Evolutionary conservation across 2,888 invertebrate genomes (phyloP).

Genomic region (Idaea dimidiata): DNA sequence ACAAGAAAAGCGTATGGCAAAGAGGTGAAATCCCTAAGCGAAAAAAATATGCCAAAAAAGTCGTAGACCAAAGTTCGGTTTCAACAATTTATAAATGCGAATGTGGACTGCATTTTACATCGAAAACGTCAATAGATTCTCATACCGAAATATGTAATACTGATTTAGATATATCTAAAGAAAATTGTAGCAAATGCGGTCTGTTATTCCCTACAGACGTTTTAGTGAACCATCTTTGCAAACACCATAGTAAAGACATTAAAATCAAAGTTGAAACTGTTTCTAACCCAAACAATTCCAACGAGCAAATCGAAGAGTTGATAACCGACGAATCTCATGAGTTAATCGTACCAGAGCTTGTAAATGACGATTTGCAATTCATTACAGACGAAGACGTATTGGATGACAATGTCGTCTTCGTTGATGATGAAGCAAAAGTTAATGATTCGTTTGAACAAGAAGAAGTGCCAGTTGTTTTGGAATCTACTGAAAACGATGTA

Average conservation of each 20-base stretch:
- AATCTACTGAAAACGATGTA: background rate
- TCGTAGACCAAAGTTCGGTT: background rate
- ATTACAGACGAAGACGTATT: too few species aligned
- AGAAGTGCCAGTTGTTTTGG: slow-evolving; percentile 5
- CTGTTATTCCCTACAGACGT: slow-evolving; percentile 39
- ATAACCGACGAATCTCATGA: too few species aligned
- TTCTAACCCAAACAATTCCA: background rate
- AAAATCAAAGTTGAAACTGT: slow-evolving; percentile 15
- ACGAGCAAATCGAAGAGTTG: background rate
- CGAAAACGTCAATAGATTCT: slow-evolving; percentile 30
- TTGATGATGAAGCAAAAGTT: too few species aligned
- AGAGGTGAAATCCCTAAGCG: background rate
- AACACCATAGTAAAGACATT: slow-evolving; percentile 39
- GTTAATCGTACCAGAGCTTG: too few species aligned
- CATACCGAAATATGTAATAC: slow-evolving; percentile 33
- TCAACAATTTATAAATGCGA: slow-evolving; percentile 36
- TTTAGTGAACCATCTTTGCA: slow-evolving; percentile 41
- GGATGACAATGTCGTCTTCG: too few species aligned
- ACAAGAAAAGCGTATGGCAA: background rate
- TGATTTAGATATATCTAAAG: slow-evolving; percentile 26
- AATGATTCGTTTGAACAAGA: background rate
- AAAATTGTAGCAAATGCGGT: slow-evolving; percentile 44
- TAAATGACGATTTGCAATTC: too few species aligned
- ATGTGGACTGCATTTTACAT: slow-evolving; percentile 45
- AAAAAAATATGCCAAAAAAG: background rate